Evolutionary conservation across 2,888 invertebrate species (phyloP), one percentile per base, ranked within the genome.

Genomic region (Euclidia mi): DNA sequence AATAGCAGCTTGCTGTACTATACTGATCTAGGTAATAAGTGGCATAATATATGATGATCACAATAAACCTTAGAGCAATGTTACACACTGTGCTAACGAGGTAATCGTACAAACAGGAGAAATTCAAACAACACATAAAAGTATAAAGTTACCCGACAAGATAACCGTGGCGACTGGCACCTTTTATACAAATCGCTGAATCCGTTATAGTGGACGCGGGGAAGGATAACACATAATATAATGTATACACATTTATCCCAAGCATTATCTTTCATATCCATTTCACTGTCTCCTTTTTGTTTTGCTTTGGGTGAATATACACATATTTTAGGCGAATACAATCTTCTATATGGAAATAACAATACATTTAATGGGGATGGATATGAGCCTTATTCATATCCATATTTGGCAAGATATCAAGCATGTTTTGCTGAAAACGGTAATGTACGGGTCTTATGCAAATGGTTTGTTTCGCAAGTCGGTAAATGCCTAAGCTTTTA

Each of bases 381-480:
- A 64, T 73, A 61, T 56, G 58, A 61, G 51, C 46, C 46, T 49
- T 45, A 65, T 64, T 68, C 56, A 53, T 65, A 45, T 60, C 56
- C 56, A 58, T 63, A 64, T 76, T 76, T 75, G 77, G 77, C 77
- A 55, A 46, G 34, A 44, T 50, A 57, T 62, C 71, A 76, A 60
- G 42, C 52, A 50, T 31, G 42, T 41, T 53, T 53, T 50, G 46
- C 32, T 44, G 14, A 28, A n/a, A 35, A 25, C 15, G 55, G 51
- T 50, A 69, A 55, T 69, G 44, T 37, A 42, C 4, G 17, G 12
- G 11, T 53, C 15, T 28, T 44, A 48, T 41, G 35, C 55, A 56
- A 55, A 52, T 51, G 17, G 28, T 48, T 44, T 45, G 44, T 14
- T 62, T 32, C 9, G 25, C 38, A 34, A 28, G 17, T 28, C 14